Percentiles rank a stretch among this genome's conserved stretches.
Evolutionary conservation across 2,797 vertebrate genomes (phyloP).

Genomic region (Phoxinus dragarum): DNA sequence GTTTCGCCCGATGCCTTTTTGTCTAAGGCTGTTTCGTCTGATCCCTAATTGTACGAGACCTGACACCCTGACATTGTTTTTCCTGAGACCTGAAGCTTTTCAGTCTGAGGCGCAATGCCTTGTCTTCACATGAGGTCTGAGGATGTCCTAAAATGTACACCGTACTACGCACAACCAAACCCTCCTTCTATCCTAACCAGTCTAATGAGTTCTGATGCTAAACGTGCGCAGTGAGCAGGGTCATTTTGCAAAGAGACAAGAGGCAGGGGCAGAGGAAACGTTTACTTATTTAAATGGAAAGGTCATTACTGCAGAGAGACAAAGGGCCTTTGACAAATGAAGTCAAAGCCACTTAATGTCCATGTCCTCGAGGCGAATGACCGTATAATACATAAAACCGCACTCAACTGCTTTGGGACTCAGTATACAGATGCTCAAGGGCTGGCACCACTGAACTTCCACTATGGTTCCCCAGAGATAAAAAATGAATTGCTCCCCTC

Average conservation of each 20-base stretch:
- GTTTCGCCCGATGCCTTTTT: no score
- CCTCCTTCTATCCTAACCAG: not conserved
- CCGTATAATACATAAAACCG: conserved; percentile 51
- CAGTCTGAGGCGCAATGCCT: no score
- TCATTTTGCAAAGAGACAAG: conserved; percentile 60
- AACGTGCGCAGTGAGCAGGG: conserved; percentile 48
- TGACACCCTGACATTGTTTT: no score
- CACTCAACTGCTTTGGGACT: conserved; percentile 48
- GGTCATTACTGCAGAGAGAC: conserved; percentile 70
- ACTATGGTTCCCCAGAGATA: conserved; percentile 33
- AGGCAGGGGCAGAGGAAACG: conserved; percentile 58
- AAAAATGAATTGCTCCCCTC: conserved; percentile 37
- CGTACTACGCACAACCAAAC: conserved; percentile 27
- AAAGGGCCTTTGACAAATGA: conserved; percentile 72
- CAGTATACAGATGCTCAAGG: conserved; percentile 31
- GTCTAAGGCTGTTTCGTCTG: no score
- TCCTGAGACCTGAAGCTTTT: no score
- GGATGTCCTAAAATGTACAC: no score
- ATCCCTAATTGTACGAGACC: no score
- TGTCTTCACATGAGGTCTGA: no score
- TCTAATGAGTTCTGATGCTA: conserved; percentile 55
- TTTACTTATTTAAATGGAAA: conserved; percentile 73
- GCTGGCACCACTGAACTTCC: conserved; percentile 5
- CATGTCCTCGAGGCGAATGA: conserved; percentile 59
- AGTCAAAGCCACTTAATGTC: conserved; percentile 71